A percentile compares a stretch with the other conserved stretches of the same genome.
Conservation (phyloP, 2,888 invertebrate species). For the Luperina testacea region DNA sequence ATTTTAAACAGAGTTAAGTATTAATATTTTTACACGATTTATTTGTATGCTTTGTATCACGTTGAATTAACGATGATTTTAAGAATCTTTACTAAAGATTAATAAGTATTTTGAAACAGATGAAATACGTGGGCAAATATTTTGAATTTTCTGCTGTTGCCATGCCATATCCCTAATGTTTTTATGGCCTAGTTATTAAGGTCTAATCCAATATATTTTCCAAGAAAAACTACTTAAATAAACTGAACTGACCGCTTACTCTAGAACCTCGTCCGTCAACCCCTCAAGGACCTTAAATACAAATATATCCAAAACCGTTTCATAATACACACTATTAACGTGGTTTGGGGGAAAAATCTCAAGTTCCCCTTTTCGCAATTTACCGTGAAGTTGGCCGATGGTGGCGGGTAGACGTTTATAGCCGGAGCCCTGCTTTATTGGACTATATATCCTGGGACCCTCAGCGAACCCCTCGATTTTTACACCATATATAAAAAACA, state of each 20-base stretch:
- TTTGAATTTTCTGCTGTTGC: too few relatives aligned
- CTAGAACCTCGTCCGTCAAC: constrained; percentile 1
- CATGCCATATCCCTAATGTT: not conserved
- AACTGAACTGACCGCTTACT: constrained; percentile 1
- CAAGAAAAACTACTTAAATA: not conserved
- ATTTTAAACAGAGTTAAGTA: not conserved
- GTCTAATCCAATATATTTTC: not conserved
- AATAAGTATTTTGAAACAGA: not conserved
- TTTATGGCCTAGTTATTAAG: not conserved
- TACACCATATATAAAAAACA: constrained; percentile 81
- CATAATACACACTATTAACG: constrained; percentile 64
- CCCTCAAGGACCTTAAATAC: constrained; percentile 49
- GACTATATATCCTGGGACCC: constrained; percentile 83
- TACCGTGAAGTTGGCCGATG: constrained; percentile 77
- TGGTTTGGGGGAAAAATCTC: constrained; percentile 60
- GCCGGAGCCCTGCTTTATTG: constrained; percentile 82
- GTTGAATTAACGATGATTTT: not conserved
- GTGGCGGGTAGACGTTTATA: constrained; percentile 81
- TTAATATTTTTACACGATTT: not conserved
- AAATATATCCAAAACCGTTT: constrained; percentile 64
- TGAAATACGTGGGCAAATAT: not conserved
- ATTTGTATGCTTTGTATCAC: not conserved
- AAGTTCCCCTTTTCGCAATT: constrained; percentile 75
- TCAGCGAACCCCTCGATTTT: constrained; percentile 70
- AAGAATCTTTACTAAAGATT: not conserved